Base-by-base conservation (phyloP, 1,140 invertebrate species). In the Planococcus citri region DNA sequence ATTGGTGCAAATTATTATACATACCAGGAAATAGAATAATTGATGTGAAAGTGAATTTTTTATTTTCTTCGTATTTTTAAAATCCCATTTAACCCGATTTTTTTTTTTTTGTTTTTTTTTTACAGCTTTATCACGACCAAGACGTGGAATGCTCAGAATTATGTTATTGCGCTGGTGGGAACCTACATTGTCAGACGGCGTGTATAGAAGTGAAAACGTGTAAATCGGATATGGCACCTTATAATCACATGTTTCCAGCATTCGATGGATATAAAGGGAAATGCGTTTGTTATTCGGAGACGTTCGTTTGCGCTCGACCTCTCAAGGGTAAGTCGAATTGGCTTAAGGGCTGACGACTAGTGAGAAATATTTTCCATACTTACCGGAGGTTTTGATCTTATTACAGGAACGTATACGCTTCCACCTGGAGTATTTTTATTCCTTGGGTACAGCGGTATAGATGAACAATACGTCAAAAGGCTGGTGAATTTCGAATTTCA, bases 281-380 rank as follows among this genome's bases (percentile, higher is more conserved):
- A 68, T 94, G 92, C 78, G 84, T 94, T 71, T 94, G 92, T 79
- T 94, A 94, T 79, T 92, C 89, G 33, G 91, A 91, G 27, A 84
- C 86, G 71, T 94, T 94, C 79, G 92, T 94, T 78, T 94, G 91
- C 79, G 92, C 92, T 87, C 85, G 90, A 74, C 91, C 92, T 70
- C 85, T 86, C 72, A 87, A 87, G 73, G 88, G 89, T 88, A 80
- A 84, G 77, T 74, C 1, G 8, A 12, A 24, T 17, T 27, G n/a
- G 2, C 68, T n/a, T n/a, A n/a, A 9, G 33, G 68, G 33, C 33
- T 9, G 37, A 69, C 9, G n/a, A n/a, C n/a, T n/a, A n/a, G n/a
- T n/a, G n/a, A n/a, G n/a, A n/a, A n/a, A n/a, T n/a, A n/a, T n/a
- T n/a, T n/a, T n/a, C n/a, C n/a, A n/a, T n/a, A 33, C 3, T 33